phyloP scores from a whole-genome alignment of 2,888 invertebrate genomes.

The Chrysolina americana region DNA sequence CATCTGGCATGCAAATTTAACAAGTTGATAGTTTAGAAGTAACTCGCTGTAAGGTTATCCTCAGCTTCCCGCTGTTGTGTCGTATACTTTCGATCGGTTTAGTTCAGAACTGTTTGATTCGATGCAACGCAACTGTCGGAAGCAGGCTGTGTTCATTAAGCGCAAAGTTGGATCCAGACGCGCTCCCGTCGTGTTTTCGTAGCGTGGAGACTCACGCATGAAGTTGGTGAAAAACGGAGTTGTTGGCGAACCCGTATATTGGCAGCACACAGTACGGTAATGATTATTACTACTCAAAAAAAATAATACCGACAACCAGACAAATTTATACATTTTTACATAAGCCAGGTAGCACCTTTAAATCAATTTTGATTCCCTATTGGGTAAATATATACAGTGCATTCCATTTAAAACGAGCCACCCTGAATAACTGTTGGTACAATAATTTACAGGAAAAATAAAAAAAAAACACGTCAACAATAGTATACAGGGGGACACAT shows the following conservation, averaged over 20 bases:
- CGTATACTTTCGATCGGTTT: conserved; percentile 31
- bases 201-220: neutral
- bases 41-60: conserved; percentile 7
- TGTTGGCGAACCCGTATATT: neutral
- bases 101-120: conserved; percentile 20
- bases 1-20: conserved; percentile 20
- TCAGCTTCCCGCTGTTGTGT: neutral
- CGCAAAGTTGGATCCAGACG: conserved; percentile 24
- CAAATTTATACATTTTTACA: too few species aligned
- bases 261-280: neutral
- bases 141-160: conserved; percentile 25
- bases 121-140: conserved; percentile 29
- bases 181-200: conserved; percentile 18
- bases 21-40: conserved; percentile 14
- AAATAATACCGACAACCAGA: too few species aligned
- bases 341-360: too few species aligned
- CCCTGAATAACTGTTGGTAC: too few species aligned
- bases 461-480: too few species aligned
- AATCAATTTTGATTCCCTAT: too few species aligned
- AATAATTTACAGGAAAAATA: too few species aligned
- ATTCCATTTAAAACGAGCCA: too few species aligned
- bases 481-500: too few species aligned
- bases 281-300: too few species aligned
- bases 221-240: neutral
- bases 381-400: too few species aligned